A percentile compares a stretch with the other conserved stretches of the same genome.
phyloP scores from a whole-genome alignment of 2,888 invertebrate genomes.

The Vannuccia rotundouncinata region DNA sequence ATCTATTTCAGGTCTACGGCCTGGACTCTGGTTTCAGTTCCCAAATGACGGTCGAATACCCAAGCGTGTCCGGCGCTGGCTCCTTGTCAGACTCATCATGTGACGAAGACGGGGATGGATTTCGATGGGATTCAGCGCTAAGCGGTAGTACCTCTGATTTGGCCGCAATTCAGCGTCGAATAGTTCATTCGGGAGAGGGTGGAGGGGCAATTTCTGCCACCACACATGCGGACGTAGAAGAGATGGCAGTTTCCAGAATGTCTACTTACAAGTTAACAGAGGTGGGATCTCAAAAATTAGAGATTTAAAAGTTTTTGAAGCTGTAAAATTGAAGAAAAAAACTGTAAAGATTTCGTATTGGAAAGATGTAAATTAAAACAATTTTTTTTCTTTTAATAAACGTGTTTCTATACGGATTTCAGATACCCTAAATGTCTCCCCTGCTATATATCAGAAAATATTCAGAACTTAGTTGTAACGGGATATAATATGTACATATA shows the following conservation, averaged over 20 bases:
- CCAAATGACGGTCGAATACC: background rate
- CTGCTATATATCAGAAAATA: no score
- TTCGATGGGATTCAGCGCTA: background rate
- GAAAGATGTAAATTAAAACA: no score
- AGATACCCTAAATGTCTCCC: no score
- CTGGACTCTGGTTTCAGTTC: constrained; percentile 5
- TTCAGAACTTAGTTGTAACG: no score
- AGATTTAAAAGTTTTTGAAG: no score
- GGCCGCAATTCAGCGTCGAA: background rate
- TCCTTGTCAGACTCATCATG: background rate
- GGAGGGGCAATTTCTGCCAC: background rate
- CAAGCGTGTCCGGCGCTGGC: background rate
- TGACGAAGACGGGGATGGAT: background rate
- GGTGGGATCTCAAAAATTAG: background rate
- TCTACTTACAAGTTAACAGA: background rate
- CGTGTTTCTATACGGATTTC: no score
- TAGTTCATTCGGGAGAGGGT: background rate
- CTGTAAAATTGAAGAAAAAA: no score
- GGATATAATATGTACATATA: no score
- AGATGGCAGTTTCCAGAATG: background rate
- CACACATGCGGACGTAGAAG: background rate
- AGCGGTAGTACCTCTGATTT: constrained; percentile 4
- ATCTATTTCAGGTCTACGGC: constrained; percentile 12
- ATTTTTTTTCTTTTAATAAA: no score
- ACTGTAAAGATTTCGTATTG: no score